Evolutionary conservation across 2,797 vertebrate species (phyloP), one percentile per base, ranked within the genome.

Genomic region (Esox lucius): DNA sequence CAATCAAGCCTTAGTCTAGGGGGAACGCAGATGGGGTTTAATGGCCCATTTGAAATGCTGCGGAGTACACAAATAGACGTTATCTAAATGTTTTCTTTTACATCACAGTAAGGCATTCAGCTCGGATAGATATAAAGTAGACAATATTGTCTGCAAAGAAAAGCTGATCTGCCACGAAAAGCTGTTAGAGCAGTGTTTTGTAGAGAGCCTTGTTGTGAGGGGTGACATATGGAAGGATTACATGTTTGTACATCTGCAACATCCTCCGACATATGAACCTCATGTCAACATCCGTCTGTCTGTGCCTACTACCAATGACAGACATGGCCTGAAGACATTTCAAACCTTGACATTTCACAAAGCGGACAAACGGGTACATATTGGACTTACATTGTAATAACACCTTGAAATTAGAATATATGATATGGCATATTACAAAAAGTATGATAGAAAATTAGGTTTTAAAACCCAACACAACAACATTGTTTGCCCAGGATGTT

Each of bases 341-440:
- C 83, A 87, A 86, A 81, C 86, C 66, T 71, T 69, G 72, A 89
- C 76, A 76, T 86, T 88, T 74, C 83, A 16, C 80, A 85, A 88
- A 74, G 85, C 81, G 86, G 69, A 70, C 69, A 90, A 87, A 72
- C 59, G 71, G 75, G 83, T 31, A 61, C 48, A 7, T 66, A 31
- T 66, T 66, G 64, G 17, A 75, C 28, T 35, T 70, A 85, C 73
- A 70, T 76, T 75, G 80, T 79, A 81, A 79, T 86, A 68, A 85
- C 80, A 71, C 75, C 85, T 88, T 80, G 69, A 85, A 88, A 90
- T 83, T 76, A 83, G 83, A 70, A 84, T 88, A 89, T 83, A 81
- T 79, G 75, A 24, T 71, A 84, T 75, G 80, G 78, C 90, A 91
- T 90, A 87, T 79, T 89, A 91, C 88, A 91, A 86, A 87, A 89